Conservation (phyloP, 2,113 vertebrate species). For the Microtus pennsylvanicus region DNA sequence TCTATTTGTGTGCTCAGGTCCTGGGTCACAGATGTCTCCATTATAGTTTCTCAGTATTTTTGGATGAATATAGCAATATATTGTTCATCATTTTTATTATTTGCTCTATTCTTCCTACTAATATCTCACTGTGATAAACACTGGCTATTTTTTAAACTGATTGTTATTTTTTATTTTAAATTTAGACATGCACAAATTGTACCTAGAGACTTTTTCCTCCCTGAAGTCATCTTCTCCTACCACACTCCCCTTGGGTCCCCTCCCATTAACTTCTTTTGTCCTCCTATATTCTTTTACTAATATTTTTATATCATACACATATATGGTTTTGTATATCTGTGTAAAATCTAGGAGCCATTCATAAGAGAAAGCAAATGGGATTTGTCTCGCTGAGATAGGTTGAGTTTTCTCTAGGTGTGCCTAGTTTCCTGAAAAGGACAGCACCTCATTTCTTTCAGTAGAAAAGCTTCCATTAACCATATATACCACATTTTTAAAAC, state of each 20-base stretch:
- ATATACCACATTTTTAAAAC: not conserved
- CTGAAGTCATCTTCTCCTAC: not conserved
- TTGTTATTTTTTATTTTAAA: not conserved
- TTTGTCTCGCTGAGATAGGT: not conserved
- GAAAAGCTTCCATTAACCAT: not conserved
- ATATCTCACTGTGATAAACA: not conserved
- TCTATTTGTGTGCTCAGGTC: not conserved
- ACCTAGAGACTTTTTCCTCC: not conserved
- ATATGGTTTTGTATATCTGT: not conserved
- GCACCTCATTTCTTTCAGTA: not conserved
- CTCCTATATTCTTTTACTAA: not conserved
- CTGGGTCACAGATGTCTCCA: not conserved
- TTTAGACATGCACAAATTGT: not conserved
- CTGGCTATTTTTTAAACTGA: not conserved
- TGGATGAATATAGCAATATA: not conserved
- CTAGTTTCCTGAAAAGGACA: not conserved
- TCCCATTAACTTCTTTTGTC: not conserved
- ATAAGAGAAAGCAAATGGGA: not conserved
- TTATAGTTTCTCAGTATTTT: not conserved
- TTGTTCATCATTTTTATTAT: not conserved
- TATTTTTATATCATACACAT: not conserved
- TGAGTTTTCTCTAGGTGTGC: not conserved
- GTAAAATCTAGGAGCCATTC: not conserved
- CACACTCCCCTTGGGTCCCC: accelerated
- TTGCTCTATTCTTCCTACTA: not conserved